Base-by-base conservation (phyloP, 2,888 invertebrate genomes). In the Notodonta dromedarius region DNA sequence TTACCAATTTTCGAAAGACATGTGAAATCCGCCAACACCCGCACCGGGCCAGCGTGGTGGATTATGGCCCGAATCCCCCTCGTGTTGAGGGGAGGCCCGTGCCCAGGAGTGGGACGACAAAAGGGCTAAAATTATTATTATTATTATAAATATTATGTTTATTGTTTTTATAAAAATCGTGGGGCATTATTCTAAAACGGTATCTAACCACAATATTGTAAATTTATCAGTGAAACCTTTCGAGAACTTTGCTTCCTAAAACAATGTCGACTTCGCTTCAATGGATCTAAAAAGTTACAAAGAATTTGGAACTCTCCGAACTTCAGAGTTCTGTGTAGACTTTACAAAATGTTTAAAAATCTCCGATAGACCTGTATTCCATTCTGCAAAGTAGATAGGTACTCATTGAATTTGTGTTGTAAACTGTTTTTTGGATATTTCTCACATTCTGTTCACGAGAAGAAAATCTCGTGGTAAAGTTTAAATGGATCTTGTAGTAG, bases 401-500 rank as follows among this genome's bases (percentile, higher is more conserved):
- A n/a, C n/a, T n/a, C n/a, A 6, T 54, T 39, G 54, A 54, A 39
- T 54, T 54, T 54, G n/a, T 32, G 40, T 40, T n/a, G 54, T 56
- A 56, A 35, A 53, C 35, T 62, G 32, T 64, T 61, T 53, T 16
- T 55, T 61, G 54, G 53, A 55, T 58, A 54, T 48, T 64, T 60
- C 74, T 74, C 74, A 60, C 57, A 63, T 71, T 56, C 53, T 63
- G 66, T 65, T 73, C 71, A 68, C 62, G 53, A 32, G 24, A 66
- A 69, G 62, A 74, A 70, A 73, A 69, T 79, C 77, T 66, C 66
- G 77, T 72, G 69, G 60, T 58, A 73, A 73, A 79, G 72, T 77
- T 78, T 74, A 78, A 78, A 78, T 76, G 68, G 77, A 75, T 63
- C 77, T 75, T 64, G 69, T 77, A 69, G 81, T 82, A 82, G 2